phyloP scores from a whole-genome alignment of 2,888 invertebrate genomes.

The Polyploca ridens region DNA sequence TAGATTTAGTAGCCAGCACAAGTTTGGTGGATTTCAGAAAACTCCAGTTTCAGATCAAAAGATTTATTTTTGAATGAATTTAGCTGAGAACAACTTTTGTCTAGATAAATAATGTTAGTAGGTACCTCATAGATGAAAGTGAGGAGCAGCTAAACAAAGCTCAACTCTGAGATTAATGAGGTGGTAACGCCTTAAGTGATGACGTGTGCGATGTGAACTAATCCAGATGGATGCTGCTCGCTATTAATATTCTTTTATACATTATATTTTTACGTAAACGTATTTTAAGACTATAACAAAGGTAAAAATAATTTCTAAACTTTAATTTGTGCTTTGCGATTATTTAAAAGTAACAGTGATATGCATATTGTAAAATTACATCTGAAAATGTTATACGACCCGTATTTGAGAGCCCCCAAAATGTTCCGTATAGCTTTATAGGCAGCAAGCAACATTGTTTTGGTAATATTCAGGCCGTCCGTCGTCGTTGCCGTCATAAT shows the following conservation, averaged over 20 bases:
- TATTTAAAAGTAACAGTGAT: not conserved
- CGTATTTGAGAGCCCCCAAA: not conserved
- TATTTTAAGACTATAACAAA: slow-evolving; percentile 3
- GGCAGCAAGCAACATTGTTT: slow-evolving; percentile 16
- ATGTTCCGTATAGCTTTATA: slow-evolving; percentile 1
- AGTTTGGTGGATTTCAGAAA: not conserved
- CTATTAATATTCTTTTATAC: slow-evolving; percentile 8
- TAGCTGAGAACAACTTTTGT: slow-evolving; percentile 15
- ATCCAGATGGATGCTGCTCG: slow-evolving; percentile 36
- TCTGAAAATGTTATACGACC: not conserved
- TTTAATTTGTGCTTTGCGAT: too few species aligned
- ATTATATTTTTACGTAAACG: slow-evolving; percentile 6
- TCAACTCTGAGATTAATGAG: slow-evolving; percentile 45
- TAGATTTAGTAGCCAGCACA: not conserved
- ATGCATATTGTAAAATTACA: not conserved
- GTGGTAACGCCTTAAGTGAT: slow-evolving; percentile 39
- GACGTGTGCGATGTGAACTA: slow-evolving; percentile 42
- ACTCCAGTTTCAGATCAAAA: not conserved
- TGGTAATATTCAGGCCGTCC: slow-evolving; percentile 27
- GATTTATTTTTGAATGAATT: slow-evolving; percentile 7
- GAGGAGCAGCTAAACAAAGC: slow-evolving; percentile 46
- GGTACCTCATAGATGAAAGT: slow-evolving; percentile 35
- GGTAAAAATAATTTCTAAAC: not conserved
- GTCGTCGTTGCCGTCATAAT: slow-evolving; percentile 28
- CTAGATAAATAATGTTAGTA: slow-evolving; percentile 33